Evolutionary conservation across 1,140 invertebrate species (phyloP).

Genomic region (Chrysomallon squamiferum): DNA sequence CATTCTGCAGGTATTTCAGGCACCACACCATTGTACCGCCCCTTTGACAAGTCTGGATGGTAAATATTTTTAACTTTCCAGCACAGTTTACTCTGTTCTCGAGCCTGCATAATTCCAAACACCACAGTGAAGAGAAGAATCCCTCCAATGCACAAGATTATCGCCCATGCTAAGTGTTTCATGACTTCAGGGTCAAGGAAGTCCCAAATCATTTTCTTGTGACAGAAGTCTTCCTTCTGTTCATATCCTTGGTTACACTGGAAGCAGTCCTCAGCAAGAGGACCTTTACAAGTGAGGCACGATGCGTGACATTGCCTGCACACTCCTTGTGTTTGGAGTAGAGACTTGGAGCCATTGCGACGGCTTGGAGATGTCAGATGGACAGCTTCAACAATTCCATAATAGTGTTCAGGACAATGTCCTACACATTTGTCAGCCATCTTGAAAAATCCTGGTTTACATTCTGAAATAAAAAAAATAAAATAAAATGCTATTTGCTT

Average conservation of each 20-base stretch:
- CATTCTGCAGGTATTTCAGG: conserved; percentile 6
- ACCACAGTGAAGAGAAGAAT: conserved; percentile 43
- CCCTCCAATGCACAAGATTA: conserved; percentile 48
- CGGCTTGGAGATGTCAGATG: conserved; percentile 26
- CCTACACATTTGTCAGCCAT: conserved; percentile 49
- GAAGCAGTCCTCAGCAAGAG: conserved; percentile 44
- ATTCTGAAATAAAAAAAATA: conserved; percentile 41
- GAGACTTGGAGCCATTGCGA: conserved; percentile 21
- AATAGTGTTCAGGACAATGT: conserved; percentile 53
- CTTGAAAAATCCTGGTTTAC: conserved; percentile 53
- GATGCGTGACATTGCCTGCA: conserved; percentile 48
- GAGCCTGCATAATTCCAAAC: conserved; percentile 45
- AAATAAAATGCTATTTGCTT: no score
- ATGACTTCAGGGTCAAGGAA: conserved; percentile 50
- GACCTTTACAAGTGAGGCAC: conserved; percentile 50
- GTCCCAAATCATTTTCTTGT: conserved; percentile 50
- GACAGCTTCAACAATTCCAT: conserved; percentile 45
- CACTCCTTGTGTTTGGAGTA: conserved; percentile 37
- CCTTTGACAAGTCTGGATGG: conserved; percentile 35
- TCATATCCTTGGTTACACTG: conserved; percentile 50
- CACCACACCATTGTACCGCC: conserved; percentile 44
- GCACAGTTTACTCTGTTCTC: conserved; percentile 44
- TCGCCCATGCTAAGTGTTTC: conserved; percentile 55
- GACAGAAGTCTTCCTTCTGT: conserved; percentile 34
- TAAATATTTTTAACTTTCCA: conserved; percentile 46